Conservation (phyloP, 2,888 invertebrate species). For the Apamea anceps region DNA sequence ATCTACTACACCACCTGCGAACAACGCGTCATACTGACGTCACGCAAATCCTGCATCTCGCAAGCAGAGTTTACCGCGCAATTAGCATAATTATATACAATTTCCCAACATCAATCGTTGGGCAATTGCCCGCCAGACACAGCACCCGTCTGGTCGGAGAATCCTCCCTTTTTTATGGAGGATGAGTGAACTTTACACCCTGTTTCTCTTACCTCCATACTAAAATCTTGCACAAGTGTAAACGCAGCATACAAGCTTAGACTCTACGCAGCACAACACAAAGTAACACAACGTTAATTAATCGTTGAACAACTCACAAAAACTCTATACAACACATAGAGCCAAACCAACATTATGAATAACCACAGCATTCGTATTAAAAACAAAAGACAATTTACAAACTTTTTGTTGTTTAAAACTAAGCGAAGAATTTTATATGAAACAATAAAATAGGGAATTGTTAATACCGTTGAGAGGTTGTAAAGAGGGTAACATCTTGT, state of each 20-base stretch:
- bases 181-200: no score
- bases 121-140: no score
- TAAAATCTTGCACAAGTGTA: not conserved
- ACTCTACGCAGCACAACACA: constrained; percentile 13
- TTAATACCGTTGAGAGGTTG: constrained; percentile 5
- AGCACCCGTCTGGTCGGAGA: no score
- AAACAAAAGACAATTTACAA: constrained; percentile 36
- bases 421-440: constrained; percentile 33
- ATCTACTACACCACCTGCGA: no score
- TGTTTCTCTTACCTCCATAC: no score
- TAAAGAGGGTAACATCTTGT: not conserved
- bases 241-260: constrained; percentile 7
- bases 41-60: no score
- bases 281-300: constrained; percentile 33
- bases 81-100: no score
- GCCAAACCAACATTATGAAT: constrained; percentile 32
- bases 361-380: constrained; percentile 33
- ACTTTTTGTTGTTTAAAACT: constrained; percentile 41
- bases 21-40: no score
- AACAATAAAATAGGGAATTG: constrained; percentile 26
- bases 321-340: constrained; percentile 25
- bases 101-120: no score
- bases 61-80: no score
- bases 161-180: no score
- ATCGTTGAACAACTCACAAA: constrained; percentile 25